Conservation (phyloP, 2,888 invertebrate genomes). For the Agrotis clavis region DNA sequence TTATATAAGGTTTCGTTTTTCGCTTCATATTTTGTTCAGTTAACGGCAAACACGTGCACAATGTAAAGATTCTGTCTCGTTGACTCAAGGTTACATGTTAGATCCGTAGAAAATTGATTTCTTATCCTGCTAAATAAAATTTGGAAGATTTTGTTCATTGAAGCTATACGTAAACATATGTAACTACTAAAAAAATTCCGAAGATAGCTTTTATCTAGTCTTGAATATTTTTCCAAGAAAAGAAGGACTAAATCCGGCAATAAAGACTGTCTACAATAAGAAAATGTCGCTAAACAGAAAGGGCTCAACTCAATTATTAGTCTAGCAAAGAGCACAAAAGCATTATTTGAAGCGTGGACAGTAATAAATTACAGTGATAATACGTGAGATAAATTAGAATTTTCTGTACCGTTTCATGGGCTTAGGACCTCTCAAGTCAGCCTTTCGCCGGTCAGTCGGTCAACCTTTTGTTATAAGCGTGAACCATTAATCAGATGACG, state of each 20-base stretch:
- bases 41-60: conserved; percentile 3
- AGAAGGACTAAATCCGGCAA: not conserved
- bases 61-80: not conserved
- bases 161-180: not conserved
- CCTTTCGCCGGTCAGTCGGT: conserved; percentile 68
- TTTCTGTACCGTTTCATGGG: conserved; percentile 60
- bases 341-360: conserved; percentile 41
- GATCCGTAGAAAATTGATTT: conserved; percentile 33
- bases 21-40: conserved; percentile 17
- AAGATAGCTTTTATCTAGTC: not conserved
- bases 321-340: conserved; percentile 28
- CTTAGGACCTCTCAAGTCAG: conserved; percentile 57
- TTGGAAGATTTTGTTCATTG: not conserved
- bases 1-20: conserved; percentile 5
- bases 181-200: not conserved
- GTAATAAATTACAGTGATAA: conserved; percentile 65
- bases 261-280: not conserved
- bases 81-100: conserved; percentile 1
- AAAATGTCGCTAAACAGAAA: conserved; percentile 5
- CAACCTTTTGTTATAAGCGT: conserved; percentile 73
- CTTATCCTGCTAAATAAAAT: conserved; percentile 3
- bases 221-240: not conserved
- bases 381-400: conserved; percentile 70
- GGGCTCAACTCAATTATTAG: conserved; percentile 40
- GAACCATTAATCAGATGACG: conserved; percentile 73